Evolutionary conservation across 53 echinoderm and acorn worm species (phyloP), one percentile per base, ranked within the genome.

Genomic region (Apostichopus leukothele): DNA sequence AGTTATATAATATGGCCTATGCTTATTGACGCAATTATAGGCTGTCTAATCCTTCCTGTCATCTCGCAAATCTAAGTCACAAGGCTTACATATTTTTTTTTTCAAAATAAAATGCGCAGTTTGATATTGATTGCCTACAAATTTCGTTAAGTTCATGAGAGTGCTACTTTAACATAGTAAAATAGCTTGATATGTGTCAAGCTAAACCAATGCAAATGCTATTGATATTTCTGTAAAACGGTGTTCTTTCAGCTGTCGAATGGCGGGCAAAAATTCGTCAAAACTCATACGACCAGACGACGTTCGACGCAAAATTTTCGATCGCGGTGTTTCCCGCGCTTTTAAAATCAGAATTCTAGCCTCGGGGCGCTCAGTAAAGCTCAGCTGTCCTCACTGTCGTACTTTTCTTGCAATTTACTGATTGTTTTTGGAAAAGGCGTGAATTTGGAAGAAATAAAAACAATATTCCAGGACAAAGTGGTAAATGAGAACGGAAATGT

Each of bases 161-260:
- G 71, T 71, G 14, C 71, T 71, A 18, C 81, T 81, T 81, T 81
- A 81, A 81, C 81, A 81, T 81, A 16, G 85, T 60, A 60, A 84
- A 76, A 84, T 84, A 60, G 84, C 84, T 84, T 84, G 25, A 84
- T 84, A 84, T 84, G 66, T 84, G 84, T 61, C 66, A 84, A 52
- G 23, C 84, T 84, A 84, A 60, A 84, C 84, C 84, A 74, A 80
- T 84, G 89, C 71, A 81, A 89, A 50, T 84, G 71, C 80, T 89
- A 91, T 91, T 88, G 91, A 91, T 89, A 89, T 84, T 85, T 91
- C 67, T 71, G 55, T 51, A 57, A 66, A 76, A 66, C 74, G 73
- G 51, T 91, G 92, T 91, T 73, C 92, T 39, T 75, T 89, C 92
- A 91, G 92, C 92, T 91, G 92, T 63, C 89, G 81, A 74, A 88